These are phyloP conservation scores for Spilarctia lutea DNA, from an alignment of 2,888 invertebrate genomes.

Conservation along the genomic window DNA sequence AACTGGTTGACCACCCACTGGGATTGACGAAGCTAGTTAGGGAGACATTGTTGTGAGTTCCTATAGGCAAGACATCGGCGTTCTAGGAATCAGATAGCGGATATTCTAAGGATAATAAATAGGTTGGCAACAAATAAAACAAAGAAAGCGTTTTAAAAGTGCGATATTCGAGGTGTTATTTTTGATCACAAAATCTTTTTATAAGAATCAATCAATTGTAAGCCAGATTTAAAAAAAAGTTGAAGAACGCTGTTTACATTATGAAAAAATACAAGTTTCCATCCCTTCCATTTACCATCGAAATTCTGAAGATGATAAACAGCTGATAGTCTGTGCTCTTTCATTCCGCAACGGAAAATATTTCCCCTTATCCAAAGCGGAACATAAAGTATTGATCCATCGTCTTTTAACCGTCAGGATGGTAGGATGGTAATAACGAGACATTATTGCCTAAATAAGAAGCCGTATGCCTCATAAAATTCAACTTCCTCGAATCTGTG, in stretches of 20 bases:
- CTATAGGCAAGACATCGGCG: constrained; percentile 6
- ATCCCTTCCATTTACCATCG: constrained; percentile 23
- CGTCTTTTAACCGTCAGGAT: constrained; percentile 53
- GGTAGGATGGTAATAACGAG: constrained; percentile 66
- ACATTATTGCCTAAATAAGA: constrained; percentile 79
- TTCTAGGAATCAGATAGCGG: constrained; percentile 1
- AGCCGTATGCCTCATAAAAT: constrained; percentile 78
- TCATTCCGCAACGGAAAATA: constrained; percentile 37
- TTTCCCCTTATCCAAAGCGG: constrained; percentile 43
- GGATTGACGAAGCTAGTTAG: constrained; percentile 15
- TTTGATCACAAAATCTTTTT: not conserved
- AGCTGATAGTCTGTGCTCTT: constrained; percentile 25
- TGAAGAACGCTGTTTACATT: not conserved
- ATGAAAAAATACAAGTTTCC: constrained; percentile 19
- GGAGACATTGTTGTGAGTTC: constrained; percentile 14
- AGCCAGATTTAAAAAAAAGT: too few relatives aligned
- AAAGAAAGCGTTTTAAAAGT: not conserved
- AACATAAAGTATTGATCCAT: constrained; percentile 63
- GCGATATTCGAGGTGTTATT: not conserved
- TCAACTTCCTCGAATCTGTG: constrained; percentile 80
- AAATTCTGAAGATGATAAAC: constrained; percentile 38
- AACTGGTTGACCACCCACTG: constrained; percentile 18
- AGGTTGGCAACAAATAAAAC: constrained; percentile 7
- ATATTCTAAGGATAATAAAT: constrained; percentile 1
- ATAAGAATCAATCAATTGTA: not conserved